Evolutionary conservation across 2,888 invertebrate species (phyloP).

Genomic region (Linnaemya tessellans): DNA sequence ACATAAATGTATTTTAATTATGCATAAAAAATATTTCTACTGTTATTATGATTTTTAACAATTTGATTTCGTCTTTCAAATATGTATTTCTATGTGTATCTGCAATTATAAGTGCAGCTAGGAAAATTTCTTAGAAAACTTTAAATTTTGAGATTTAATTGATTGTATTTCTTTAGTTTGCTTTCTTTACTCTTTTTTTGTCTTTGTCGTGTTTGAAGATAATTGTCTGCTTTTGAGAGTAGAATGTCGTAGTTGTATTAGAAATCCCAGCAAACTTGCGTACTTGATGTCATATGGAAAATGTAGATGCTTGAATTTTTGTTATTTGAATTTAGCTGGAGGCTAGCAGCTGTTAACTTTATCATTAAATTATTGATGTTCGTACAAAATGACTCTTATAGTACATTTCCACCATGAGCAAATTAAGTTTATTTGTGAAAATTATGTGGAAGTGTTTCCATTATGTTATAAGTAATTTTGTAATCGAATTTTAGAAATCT

Average conservation of each 20-base stretch:
- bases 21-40: constrained; percentile 55
- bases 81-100: constrained; percentile 7
- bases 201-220: constrained; percentile 68
- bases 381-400: too few relatives aligned
- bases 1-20: constrained; percentile 70
- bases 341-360: too few relatives aligned
- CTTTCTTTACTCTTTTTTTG: background rate
- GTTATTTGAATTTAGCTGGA: too few relatives aligned
- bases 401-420: too few relatives aligned
- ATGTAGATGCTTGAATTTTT: too few relatives aligned
- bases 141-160: constrained; percentile 60
- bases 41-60: constrained; percentile 18
- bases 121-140: constrained; percentile 55
- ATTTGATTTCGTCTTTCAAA: constrained; percentile 42
- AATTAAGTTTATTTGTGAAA: too few relatives aligned
- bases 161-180: constrained; percentile 35
- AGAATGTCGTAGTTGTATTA: background rate
- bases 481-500: too few relatives aligned
- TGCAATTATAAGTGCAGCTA: background rate
- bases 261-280: constrained; percentile 1
- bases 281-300: background rate
- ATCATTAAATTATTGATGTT: too few relatives aligned
- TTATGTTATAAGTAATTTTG: too few relatives aligned
- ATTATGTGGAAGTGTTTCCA: too few relatives aligned
- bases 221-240: constrained; percentile 56